Conservation (phyloP, 2,113 vertebrate genomes). For the Orycteropus afer region DNA sequence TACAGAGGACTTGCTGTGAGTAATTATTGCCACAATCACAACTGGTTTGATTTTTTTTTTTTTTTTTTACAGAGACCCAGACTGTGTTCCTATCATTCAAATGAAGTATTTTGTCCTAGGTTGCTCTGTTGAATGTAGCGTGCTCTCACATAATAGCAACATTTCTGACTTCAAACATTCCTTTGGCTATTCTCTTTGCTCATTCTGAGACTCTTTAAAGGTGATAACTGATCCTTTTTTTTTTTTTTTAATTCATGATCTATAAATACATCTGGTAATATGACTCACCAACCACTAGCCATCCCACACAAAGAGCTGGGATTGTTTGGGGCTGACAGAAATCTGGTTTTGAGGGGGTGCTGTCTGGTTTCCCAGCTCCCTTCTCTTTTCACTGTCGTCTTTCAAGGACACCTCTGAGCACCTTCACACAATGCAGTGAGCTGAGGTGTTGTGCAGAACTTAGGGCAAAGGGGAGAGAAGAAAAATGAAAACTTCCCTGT, state of each 20-base stretch:
- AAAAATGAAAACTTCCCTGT: slow-evolving; percentile 63
- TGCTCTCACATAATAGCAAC: neutral
- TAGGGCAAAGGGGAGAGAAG: neutral
- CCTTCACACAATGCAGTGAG: slow-evolving; percentile 34
- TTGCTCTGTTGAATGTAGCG: slow-evolving; percentile 24
- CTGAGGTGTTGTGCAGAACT: slow-evolving; percentile 56
- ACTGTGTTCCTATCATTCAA: neutral
- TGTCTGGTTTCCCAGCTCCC: slow-evolving; percentile 74
- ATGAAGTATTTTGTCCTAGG: neutral
- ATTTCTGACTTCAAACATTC: slow-evolving; percentile 27
- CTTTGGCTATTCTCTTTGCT: slow-evolving; percentile 32
- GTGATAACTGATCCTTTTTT: slow-evolving; percentile 41
- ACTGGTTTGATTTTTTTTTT: neutral
- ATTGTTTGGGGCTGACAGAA: slow-evolving; percentile 67
- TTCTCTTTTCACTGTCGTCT: slow-evolving; percentile 44
- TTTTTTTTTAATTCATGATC: slow-evolving; percentile 56
- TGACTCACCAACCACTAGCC: slow-evolving; percentile 72
- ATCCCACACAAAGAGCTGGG: slow-evolving; percentile 67
- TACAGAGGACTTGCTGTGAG: neutral
- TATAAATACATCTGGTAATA: slow-evolving; percentile 74
- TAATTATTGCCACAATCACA: neutral
- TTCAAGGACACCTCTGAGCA: slow-evolving; percentile 60
- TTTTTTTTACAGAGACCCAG: neutral
- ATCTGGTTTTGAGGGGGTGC: slow-evolving; percentile 69
- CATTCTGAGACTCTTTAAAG: slow-evolving; percentile 24